Base-by-base conservation (phyloP, 2,888 invertebrate species). In the Blera fallax region DNA sequence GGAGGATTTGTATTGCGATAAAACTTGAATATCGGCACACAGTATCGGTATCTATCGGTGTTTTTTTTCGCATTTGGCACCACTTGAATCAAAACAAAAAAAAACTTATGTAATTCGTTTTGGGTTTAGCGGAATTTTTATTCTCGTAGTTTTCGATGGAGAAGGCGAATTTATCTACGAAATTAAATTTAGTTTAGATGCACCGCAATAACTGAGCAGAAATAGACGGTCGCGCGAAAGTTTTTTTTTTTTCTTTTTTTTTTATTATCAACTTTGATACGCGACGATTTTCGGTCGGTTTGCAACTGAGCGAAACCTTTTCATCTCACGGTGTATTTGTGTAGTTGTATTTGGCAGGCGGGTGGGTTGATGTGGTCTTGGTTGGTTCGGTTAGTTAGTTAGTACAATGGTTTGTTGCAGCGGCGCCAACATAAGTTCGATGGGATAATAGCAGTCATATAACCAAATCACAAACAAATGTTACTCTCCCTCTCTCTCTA, bases 291-390 rank as follows among this genome's bases (percentile, higher is more conserved):
- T 83, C 77, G 83, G 73, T 67, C 11, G 83, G 73, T 67, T 8
- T 73, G 72, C 78, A 67, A 83, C 83, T 83, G 78, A 73, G 83
- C 72, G 45, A 83, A 73, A 73, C 60, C 67, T 67, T 60, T 83
- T 83, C 73, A 83, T 83, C 83, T 78, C 50, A 76, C 29, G 18
- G 65, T 64, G 29, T 48, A 50, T 29, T 64, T 52, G 37, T 64
- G 52, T 54, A 50, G 43, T 65, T 65, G 52, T 58, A 56, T 8
- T 60, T 54, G 50, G 60, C 45, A 48, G 37, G 27, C 48, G 56
- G 70, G 45, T 64, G 48, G 62, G 48, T 56, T 54, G 37, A 58
- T 27, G 45, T 80, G 69, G 69, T 24, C 48, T 65, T 65, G 65
- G 32, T 65, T 34, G 48, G 50, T 73, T 50, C 40, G 72, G 56